Evolutionary conservation across 2,888 invertebrate genomes (phyloP).

Genomic region (Flexamia atlantica): DNA sequence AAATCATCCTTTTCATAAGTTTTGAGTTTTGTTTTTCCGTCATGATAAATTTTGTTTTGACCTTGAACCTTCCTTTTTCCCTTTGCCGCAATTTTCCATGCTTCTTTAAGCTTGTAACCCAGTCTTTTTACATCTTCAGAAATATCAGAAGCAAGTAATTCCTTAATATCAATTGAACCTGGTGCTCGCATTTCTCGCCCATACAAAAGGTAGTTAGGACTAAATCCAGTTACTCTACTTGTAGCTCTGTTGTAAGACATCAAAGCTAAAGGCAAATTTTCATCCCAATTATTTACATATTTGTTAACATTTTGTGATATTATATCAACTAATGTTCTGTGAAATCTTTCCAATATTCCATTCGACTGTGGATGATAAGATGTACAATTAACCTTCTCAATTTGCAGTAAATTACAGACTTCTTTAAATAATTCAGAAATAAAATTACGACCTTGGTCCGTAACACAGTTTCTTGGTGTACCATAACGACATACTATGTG

Average conservation of each 20-base stretch:
- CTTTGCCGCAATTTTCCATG: no score
- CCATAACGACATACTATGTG: constrained; percentile 72
- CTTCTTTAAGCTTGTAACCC: no score
- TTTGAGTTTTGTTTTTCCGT: no score
- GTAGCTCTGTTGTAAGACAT: neutral
- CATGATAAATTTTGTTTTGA: no score
- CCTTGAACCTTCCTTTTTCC: no score
- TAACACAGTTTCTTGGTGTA: no score
- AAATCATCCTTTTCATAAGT: no score
- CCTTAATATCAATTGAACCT: no score
- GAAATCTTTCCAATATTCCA: constrained; percentile 71
- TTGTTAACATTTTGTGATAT: constrained; percentile 70
- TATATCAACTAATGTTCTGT: constrained; percentile 71
- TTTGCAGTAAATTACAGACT: constrained; percentile 65
- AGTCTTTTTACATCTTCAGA: no score
- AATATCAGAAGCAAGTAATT: no score
- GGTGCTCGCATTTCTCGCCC: neutral
- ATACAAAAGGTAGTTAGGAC: neutral
- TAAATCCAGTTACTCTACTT: neutral
- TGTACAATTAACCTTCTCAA: constrained; percentile 62
- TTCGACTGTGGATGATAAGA: constrained; percentile 72
- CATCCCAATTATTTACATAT: neutral
- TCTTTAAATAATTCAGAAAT: constrained; percentile 70
- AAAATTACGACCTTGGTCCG: constrained; percentile 21
- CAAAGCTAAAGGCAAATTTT: neutral